phyloP scores from a whole-genome alignment of 2,797 vertebrate genomes.

The Dermochelys coriacea region DNA sequence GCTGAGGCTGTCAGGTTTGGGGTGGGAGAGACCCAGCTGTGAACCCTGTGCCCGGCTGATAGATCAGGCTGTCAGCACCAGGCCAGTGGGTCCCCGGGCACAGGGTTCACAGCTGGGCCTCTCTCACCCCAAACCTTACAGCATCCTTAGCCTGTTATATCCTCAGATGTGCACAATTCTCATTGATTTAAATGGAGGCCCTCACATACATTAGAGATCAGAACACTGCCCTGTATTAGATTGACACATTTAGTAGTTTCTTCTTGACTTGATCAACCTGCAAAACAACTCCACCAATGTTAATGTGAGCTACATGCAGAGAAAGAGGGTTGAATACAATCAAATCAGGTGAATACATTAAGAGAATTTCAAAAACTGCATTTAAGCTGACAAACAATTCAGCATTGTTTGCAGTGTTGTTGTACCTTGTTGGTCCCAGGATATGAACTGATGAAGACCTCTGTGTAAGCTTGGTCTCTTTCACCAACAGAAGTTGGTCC shows the following conservation, averaged over 20 bases:
- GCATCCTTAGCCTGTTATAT: neutral
- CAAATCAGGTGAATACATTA: neutral
- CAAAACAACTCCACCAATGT: neutral
- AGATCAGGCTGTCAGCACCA: too few species aligned
- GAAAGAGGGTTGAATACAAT: neutral
- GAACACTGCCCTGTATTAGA: rapidly evolving
- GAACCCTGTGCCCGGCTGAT: too few species aligned
- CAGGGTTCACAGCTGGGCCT: too few species aligned
- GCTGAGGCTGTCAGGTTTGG: too few species aligned
- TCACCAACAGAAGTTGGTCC: neutral
- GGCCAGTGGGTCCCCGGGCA: too few species aligned
- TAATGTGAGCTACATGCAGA: neutral
- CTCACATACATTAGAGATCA: rapidly evolving
- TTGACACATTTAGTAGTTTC: rapidly evolving
- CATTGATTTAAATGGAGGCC: neutral
- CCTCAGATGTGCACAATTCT: neutral
- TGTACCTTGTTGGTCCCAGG: too few species aligned
- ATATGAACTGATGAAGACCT: too few species aligned
- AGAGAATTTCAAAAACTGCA: neutral
- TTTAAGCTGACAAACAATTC: neutral
- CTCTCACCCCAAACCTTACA: too few species aligned
- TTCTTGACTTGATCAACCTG: neutral
- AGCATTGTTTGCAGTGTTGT: neutral
- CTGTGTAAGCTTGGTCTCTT: neutral
- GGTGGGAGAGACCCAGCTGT: too few species aligned